Evolutionary conservation across 37 sponge, comb jelly and placozoan genomes (phyloP), one percentile per base, ranked within the genome.

Genomic region (Halisarca cf. caerulea): DNA sequence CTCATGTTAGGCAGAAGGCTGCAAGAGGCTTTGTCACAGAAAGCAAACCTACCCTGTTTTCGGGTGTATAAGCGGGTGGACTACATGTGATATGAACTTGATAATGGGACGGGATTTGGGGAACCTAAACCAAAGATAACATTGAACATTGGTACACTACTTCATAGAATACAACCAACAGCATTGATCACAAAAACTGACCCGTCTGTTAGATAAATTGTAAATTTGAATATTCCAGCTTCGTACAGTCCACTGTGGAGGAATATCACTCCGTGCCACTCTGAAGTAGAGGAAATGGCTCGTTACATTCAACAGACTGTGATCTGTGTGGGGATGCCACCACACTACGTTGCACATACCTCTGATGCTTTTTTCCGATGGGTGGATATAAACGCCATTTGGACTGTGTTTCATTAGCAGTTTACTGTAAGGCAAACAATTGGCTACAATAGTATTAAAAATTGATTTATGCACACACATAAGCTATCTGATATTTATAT

Each of bases 261-360:
- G 58, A 89, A 92, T 23, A 92, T 58, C 9, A 92, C 89, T 5
- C 90, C 93, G 59, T 92, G 93, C 93, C 93, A 92, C 66, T 89
- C 93, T 92, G 78, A 17, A 58, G 58, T 0, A 33, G 66, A 51
- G 47, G 27, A 57, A 28, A 15, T 66, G 68, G 68, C 8, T 14
- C 23, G 68, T n/a, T 17, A 54, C 57, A 20, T 54, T 11, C n/a
- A n/a, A n/a, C n/a, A n/a, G n/a, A n/a, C n/a, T n/a, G n/a, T n/a
- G n/a, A n/a, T n/a, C n/a, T n/a, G n/a, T n/a, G n/a, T n/a, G n/a
- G n/a, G n/a, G n/a, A n/a, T n/a, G n/a, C n/a, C n/a, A n/a, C n/a
- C n/a, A n/a, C n/a, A n/a, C n/a, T n/a, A n/a, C n/a, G n/a, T n/a
- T n/a, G n/a, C 34, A 5, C 78, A 7, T 40, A 91, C 92, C 92